Conservation (phyloP, 2,797 vertebrate genomes). For the Sebastes hubbsi region DNA sequence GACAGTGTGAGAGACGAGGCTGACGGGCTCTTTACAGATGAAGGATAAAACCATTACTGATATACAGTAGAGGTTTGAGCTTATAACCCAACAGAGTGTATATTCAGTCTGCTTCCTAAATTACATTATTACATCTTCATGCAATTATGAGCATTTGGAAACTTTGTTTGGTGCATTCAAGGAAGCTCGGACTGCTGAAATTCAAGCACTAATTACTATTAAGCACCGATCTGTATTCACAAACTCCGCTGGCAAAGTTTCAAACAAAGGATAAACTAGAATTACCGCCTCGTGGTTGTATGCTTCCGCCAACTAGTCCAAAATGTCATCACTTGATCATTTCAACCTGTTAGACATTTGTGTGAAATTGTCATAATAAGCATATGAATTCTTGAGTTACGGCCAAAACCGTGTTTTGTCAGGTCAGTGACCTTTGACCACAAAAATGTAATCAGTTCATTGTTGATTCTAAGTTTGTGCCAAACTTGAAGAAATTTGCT, state of each 20-base stretch:
- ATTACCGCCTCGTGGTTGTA: no score
- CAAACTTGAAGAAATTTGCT: rapidly evolving
- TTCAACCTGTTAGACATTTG: neutral
- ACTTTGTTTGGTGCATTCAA: neutral
- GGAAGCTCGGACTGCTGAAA: neutral
- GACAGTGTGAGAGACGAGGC: constrained; percentile 1
- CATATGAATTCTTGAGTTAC: neutral
- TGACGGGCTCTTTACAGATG: neutral
- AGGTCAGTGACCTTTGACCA: neutral
- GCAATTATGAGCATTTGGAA: neutral
- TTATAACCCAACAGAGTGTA: neutral
- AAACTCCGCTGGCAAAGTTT: neutral
- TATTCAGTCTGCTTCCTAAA: neutral
- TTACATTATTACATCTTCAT: neutral
- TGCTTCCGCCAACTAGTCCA: neutral
- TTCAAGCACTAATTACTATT: neutral
- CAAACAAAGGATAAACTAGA: neutral
- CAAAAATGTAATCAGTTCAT: neutral
- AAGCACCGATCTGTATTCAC: neutral
- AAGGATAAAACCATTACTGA: neutral
- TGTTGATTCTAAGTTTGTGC: rapidly evolving
- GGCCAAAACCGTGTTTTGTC: neutral
- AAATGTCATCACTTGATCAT: neutral
- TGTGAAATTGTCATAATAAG: neutral
- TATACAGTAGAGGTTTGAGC: neutral